Conservation (phyloP, 1,140 invertebrate species). For the Trachymyrmex cornetzi region DNA sequence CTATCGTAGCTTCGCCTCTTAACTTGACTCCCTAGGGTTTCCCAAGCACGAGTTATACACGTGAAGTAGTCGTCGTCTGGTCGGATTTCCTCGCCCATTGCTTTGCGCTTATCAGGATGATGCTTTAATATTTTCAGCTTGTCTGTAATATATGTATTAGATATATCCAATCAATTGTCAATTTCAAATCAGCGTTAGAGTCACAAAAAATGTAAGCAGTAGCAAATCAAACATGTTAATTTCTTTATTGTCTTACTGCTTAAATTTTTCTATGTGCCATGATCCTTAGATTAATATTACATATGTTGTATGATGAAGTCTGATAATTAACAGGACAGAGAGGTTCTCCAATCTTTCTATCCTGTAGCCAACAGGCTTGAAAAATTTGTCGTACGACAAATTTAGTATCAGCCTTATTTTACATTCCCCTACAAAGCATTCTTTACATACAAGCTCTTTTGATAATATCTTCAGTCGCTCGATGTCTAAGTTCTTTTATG, state of each 20-base stretch:
- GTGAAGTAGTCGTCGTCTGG: constrained; percentile 98
- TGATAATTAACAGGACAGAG: no score
- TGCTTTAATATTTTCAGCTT: constrained; percentile 96
- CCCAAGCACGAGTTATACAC: constrained; percentile 99
- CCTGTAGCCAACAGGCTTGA: no score
- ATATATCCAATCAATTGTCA: background rate
- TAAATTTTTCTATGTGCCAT: no score
- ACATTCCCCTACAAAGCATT: constrained; percentile 66
- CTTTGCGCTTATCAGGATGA: constrained; percentile 99
- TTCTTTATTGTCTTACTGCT: no score
- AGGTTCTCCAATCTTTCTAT: no score
- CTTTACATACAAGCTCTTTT: constrained; percentile 95
- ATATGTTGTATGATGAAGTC: no score
- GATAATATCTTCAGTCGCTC: constrained; percentile 96
- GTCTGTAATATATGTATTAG: constrained; percentile 86
- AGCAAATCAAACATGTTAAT: no score
- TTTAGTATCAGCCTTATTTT: background rate
- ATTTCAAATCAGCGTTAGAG: background rate
- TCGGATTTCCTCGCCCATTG: constrained; percentile 93
- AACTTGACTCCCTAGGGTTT: constrained; percentile 93
- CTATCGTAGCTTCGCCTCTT: constrained; percentile 97
- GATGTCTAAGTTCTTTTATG: constrained; percentile 92
- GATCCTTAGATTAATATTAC: no score
- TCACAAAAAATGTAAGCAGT: no score
- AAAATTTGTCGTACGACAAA: no score